A percentile compares a stretch with the other conserved stretches of the same genome.
phyloP scores from a whole-genome alignment of 2,888 invertebrate genomes.

The Heliconius aoede region DNA sequence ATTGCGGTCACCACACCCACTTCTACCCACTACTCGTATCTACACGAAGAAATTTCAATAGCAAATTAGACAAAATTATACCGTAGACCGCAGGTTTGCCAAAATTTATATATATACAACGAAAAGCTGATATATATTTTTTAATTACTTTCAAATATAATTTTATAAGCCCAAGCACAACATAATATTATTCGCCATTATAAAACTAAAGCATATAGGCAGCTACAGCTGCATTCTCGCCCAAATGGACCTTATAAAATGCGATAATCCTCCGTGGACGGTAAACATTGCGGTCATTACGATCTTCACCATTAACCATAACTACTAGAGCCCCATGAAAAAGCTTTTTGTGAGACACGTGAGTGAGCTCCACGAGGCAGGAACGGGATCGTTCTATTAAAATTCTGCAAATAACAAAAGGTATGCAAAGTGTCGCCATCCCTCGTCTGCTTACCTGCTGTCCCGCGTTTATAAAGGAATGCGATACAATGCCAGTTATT shows the following conservation, averaged over 20 bases:
- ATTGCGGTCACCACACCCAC: constrained; percentile 19
- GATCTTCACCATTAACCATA: constrained; percentile 43
- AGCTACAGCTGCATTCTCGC: constrained; percentile 17
- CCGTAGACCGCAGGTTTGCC: neutral
- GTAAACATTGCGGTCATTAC: constrained; percentile 41
- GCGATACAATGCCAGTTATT: constrained; percentile 78
- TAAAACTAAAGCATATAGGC: neutral
- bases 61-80: constrained; percentile 10
- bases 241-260: constrained; percentile 37
- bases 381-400: constrained; percentile 71
- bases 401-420: constrained; percentile 79
- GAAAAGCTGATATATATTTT: too few species aligned
- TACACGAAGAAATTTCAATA: neutral
- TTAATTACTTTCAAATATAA: too few species aligned
- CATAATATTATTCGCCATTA: neutral
- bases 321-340: constrained; percentile 45
- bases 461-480: constrained; percentile 75
- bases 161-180: too few species aligned
- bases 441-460: constrained; percentile 73
- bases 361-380: constrained; percentile 48
- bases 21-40: constrained; percentile 9
- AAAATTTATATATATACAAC: neutral
- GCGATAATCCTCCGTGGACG: constrained; percentile 41
- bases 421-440: constrained; percentile 66
- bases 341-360: constrained; percentile 49